Conservation (phyloP, 2,797 vertebrate genomes). For the Oceanodroma leucorhoa region DNA sequence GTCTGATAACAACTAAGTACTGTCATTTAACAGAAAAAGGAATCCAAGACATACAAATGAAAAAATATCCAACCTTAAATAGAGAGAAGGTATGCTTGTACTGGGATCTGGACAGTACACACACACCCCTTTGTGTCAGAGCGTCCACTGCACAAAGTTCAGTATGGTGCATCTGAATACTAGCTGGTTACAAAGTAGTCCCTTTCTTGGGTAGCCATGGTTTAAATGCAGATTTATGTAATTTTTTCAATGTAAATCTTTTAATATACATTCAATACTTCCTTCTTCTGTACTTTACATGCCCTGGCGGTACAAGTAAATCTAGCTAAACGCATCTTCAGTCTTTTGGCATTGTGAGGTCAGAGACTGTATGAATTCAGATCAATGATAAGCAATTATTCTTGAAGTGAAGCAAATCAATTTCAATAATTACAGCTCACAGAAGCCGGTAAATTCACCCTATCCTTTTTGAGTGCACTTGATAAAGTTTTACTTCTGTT, state of each 20-base stretch:
- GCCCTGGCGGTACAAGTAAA: not conserved
- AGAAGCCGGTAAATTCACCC: not conserved
- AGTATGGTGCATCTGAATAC: not conserved
- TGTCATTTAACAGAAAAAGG: not conserved
- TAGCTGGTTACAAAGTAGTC: not conserved
- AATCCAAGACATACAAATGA: not conserved
- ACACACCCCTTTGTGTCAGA: not conserved
- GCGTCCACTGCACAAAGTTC: not conserved
- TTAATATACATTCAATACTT: not conserved
- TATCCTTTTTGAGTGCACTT: not conserved
- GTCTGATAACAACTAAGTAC: not conserved
- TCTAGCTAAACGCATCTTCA: not conserved
- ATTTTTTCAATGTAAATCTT: not conserved
- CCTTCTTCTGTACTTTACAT: not conserved
- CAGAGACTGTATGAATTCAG: not conserved
- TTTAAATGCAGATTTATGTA: not conserved
- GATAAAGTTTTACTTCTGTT: not conserved
- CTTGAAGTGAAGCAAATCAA: constrained; percentile 9
- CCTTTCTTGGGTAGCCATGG: not conserved
- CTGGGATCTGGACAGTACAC: not conserved
- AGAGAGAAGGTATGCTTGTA: not conserved
- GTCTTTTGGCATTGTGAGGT: not conserved
- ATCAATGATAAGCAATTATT: not conserved
- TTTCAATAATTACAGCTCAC: not conserved
- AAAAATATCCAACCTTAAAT: not conserved